Conservation (phyloP, 2,113 vertebrate species). For the Anarhynchus alexandrinus region DNA sequence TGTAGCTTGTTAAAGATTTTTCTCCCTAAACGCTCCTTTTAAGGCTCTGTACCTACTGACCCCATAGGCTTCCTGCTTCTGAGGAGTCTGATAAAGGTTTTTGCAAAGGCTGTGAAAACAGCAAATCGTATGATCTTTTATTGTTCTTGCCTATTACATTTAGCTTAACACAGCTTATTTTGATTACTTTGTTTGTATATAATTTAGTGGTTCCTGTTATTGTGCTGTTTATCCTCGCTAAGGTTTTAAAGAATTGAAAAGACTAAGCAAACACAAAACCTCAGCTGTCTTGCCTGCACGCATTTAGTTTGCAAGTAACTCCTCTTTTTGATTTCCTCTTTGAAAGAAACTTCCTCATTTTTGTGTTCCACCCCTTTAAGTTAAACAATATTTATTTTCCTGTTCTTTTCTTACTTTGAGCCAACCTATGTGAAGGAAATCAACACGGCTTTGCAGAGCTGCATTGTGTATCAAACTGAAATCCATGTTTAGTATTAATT, state of each 20-base stretch:
- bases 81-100: not conserved
- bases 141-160: not conserved
- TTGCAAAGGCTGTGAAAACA: not conserved
- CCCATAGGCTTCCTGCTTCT: not conserved
- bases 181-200: not conserved
- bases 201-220: not conserved
- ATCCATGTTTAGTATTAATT: not conserved
- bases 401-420: not conserved
- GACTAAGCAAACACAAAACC: not conserved
- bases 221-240: not conserved
- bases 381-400: not conserved
- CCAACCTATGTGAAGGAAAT: accelerated
- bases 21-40: not conserved
- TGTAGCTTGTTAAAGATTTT: not conserved
- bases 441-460: not conserved
- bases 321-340: not conserved
- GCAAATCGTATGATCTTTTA: not conserved
- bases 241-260: not conserved
- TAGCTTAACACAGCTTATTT: not conserved
- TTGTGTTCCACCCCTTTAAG: not conserved
- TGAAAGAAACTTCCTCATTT: not conserved
- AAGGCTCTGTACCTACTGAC: not conserved
- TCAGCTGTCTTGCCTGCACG: accelerated
- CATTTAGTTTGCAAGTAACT: not conserved
- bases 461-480: accelerated